Conservation (phyloP, 2,113 vertebrate genomes). For the Agapornis roseicollis region DNA sequence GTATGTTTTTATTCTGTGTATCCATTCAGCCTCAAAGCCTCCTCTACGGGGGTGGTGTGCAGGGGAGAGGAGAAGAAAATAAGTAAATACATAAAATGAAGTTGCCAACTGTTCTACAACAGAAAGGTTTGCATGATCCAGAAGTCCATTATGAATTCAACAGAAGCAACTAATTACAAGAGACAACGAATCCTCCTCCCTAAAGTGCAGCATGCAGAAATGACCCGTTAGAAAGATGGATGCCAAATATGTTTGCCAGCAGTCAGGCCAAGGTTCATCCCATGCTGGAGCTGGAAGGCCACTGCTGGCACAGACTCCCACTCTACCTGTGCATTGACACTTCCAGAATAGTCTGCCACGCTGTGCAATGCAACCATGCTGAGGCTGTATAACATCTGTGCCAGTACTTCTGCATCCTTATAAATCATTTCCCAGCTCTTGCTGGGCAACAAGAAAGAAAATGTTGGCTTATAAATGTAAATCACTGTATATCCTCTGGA, state of each 20-base stretch:
- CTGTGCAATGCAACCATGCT: slow-evolving; percentile 42
- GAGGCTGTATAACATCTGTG: slow-evolving; percentile 62
- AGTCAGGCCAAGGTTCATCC: not conserved
- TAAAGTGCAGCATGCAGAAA: not conserved
- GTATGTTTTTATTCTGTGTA: not conserved
- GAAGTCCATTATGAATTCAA: slow-evolving; percentile 45
- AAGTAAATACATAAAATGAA: not conserved
- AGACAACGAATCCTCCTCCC: not conserved
- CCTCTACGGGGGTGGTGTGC: not conserved
- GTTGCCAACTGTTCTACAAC: slow-evolving; percentile 2
- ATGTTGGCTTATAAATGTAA: slow-evolving; percentile 69
- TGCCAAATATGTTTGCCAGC: slow-evolving; percentile 11
- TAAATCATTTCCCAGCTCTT: slow-evolving; percentile 73
- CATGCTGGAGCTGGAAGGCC: not conserved
- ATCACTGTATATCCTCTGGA: slow-evolving; percentile 67
- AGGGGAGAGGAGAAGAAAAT: not conserved
- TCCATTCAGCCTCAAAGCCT: not conserved
- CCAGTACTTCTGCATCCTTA: slow-evolving; percentile 63
- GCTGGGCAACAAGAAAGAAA: slow-evolving; percentile 63
- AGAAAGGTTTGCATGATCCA: slow-evolving; percentile 25
- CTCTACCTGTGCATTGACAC: not conserved
- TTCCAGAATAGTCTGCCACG: not conserved
- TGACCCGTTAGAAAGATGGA: slow-evolving; percentile 54
- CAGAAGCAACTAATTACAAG: slow-evolving; percentile 61
- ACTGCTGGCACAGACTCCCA: not conserved